Percentiles rank a stretch among this genome's conserved stretches.
Conservation (phyloP, 2,888 invertebrate species). For the Apotomis turbidana region DNA sequence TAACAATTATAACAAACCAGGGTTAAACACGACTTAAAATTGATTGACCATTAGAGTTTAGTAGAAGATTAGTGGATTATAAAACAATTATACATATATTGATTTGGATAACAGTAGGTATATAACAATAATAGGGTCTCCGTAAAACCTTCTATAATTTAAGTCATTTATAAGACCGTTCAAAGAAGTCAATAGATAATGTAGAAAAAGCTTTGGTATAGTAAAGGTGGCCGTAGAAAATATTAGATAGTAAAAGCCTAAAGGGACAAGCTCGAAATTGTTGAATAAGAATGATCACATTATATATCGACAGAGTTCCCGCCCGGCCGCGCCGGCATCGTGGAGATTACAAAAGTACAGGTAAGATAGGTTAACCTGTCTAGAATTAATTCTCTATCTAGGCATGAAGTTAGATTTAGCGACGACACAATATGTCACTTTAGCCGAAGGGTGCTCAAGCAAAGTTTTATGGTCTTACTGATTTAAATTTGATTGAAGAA, state of each 20-base stretch:
- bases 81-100: conserved; percentile 21
- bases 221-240: conserved; percentile 74
- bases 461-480: conserved; percentile 68
- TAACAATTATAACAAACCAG: conserved; percentile 41
- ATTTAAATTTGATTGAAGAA: conserved; percentile 64
- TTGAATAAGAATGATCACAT: conserved; percentile 59
- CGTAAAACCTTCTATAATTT: conserved; percentile 13
- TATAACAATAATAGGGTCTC: conserved; percentile 26
- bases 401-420: conserved; percentile 62
- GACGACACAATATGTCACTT: conserved; percentile 63
- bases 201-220: conserved; percentile 68
- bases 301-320: conserved; percentile 45
- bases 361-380: conserved; percentile 46
- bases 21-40: not conserved
- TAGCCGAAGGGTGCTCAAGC: conserved; percentile 73
- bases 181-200: conserved; percentile 44
- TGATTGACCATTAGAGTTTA: not conserved
- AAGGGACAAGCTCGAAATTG: conserved; percentile 78
- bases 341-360: conserved; percentile 43
- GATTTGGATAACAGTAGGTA: conserved; percentile 14
- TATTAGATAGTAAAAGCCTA: conserved; percentile 70
- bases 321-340: conserved; percentile 25
- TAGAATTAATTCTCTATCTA: conserved; percentile 68
- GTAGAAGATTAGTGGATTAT: conserved; percentile 14
- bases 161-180: conserved; percentile 34